Percentiles rank a stretch among this genome's conserved stretches.
phyloP scores from a whole-genome alignment of 2,113 vertebrate genomes.

The Pipra filicauda region DNA sequence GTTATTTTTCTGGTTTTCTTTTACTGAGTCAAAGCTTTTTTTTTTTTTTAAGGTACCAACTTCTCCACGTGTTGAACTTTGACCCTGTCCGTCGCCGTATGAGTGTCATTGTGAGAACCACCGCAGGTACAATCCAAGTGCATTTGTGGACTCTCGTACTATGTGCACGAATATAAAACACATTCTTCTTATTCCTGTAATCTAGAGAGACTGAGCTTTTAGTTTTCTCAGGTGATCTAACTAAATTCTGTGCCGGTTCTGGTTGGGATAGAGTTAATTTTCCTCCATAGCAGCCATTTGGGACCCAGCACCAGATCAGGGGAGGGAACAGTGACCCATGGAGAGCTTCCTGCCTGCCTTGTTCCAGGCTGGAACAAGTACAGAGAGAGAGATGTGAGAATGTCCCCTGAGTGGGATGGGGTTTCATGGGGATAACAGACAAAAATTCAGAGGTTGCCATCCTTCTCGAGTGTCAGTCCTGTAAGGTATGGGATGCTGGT shows the following conservation, averaged over 20 bases:
- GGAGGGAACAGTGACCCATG: neutral
- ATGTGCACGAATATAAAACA: neutral
- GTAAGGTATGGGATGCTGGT: neutral
- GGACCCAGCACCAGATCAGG: neutral
- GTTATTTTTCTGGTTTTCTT: neutral
- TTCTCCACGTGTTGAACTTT: conserved; percentile 93
- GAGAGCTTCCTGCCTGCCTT: neutral
- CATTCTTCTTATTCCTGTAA: neutral
- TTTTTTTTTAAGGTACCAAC: conserved; percentile 81
- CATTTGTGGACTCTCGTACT: neutral
- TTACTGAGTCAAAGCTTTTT: neutral
- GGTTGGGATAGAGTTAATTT: neutral
- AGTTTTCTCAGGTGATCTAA: neutral
- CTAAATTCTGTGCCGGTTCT: neutral
- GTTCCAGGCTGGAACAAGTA: neutral
- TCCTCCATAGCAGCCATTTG: fast-evolving
- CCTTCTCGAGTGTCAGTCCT: neutral
- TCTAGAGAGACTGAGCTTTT: neutral
- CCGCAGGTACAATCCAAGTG: conserved; percentile 71
- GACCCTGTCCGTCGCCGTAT: conserved; percentile 93
- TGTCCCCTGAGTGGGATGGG: neutral
- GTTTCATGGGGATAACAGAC: neutral
- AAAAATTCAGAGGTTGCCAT: neutral
- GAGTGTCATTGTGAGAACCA: conserved; percentile 91
- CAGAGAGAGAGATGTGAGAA: neutral